Percentiles rank a stretch among this genome's conserved stretches.
phyloP scores from a whole-genome alignment of 2,797 vertebrate species.

The Neopelma chrysocephalum region DNA sequence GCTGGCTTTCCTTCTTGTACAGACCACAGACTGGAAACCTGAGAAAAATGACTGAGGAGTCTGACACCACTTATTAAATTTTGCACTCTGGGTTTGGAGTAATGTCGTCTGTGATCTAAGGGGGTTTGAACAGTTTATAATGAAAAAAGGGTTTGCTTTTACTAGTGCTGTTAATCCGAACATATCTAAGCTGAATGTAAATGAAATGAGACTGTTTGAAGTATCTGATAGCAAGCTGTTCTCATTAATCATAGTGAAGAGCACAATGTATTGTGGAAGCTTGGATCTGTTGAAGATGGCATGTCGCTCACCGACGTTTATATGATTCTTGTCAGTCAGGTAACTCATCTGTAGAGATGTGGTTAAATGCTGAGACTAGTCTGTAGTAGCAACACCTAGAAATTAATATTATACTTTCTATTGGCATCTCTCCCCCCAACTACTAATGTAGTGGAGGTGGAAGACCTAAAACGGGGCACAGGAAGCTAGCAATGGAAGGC shows the following conservation, averaged over 20 bases:
- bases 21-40: neutral
- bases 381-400: neutral
- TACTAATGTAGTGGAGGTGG: neutral
- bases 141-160: neutral
- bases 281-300: neutral
- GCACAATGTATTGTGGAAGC: neutral
- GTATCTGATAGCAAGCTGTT: neutral
- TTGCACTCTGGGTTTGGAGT: neutral
- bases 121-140: neutral
- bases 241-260: neutral
- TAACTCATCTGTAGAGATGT: neutral
- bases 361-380: neutral
- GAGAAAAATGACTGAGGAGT: neutral
- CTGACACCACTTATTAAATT: neutral
- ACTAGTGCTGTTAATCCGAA: neutral
- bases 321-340: neutral
- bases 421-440: neutral
- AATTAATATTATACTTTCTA: neutral
- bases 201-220: neutral
- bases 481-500: neutral
- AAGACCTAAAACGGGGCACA: neutral
- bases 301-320: neutral
- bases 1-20: neutral
- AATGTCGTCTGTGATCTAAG: neutral
- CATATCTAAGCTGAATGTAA: neutral